These are phyloP conservation scores for Gallinago stenura DNA, from an alignment of 2,797 vertebrate species.

Conservation along the genomic window DNA sequence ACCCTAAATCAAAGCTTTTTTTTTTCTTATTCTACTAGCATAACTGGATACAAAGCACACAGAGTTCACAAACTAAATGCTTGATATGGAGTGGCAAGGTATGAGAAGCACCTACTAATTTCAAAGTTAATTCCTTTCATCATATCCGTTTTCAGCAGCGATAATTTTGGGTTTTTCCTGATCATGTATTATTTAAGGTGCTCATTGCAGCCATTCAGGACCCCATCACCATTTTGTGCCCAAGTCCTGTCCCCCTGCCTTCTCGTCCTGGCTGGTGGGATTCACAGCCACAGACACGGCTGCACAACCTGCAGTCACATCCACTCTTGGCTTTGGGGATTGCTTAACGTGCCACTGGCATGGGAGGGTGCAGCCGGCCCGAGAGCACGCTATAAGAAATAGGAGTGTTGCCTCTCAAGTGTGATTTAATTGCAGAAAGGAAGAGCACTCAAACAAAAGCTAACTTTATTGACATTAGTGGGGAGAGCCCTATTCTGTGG, in stretches of 20 bases:
- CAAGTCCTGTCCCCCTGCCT: not conserved
- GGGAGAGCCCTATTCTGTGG: not conserved
- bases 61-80: not conserved
- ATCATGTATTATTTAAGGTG: not conserved
- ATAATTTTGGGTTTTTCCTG: not conserved
- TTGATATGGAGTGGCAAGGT: not conserved
- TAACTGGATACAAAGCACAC: not conserved
- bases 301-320: not conserved
- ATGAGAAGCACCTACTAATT: not conserved
- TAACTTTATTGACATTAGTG: not conserved
- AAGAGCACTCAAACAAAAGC: conserved; percentile 17
- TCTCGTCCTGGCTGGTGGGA: not conserved
- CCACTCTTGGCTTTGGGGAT: not conserved
- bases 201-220: not conserved
- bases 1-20: not conserved
- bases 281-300: not conserved
- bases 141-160: not conserved
- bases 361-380: not conserved
- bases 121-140: not conserved
- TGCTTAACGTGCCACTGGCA: not conserved
- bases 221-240: not conserved
- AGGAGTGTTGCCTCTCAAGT: not conserved
- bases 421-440: not conserved
- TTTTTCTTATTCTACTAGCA: not conserved
- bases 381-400: not conserved